Base-by-base conservation (phyloP, 2,113 vertebrate species). In the Polyodon spathula region DNA sequence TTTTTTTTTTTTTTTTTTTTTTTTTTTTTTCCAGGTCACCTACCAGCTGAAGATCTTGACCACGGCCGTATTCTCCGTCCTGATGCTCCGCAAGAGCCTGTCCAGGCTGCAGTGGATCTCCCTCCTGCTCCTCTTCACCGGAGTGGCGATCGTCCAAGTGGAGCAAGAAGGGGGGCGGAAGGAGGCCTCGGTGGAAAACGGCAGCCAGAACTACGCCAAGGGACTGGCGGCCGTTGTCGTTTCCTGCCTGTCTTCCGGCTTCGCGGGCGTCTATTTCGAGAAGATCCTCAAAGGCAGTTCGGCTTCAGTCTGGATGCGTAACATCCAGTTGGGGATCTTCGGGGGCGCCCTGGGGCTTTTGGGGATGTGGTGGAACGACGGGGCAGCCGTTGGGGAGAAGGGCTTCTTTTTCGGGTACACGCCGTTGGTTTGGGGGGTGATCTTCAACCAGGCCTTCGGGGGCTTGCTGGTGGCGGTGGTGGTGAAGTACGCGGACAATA, bases 21-120 rank as follows among this genome's bases (percentile, higher is more conserved):
- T 62, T 37, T 54, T 4, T 56, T 6, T 42, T 17, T 51, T 57
- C 37, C 71, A 87, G 85, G 92, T 96, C 67, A 95, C 90, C 0
- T 95, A 96, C 76, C 93, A 95, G 81, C 77, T 96, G 79, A 96
- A 96, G 86, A 94, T 95, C 80, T 80, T 95, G 56, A 95, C 93
- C 68, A 93, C 93, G 0, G 92, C 92, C 0, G 75, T 96, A 40
- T 96, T 96, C 84, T 93, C 91, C 0, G 92, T 95, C 27, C 56
- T 92, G 64, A 92, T 96, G 84, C 76, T 96, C 64, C 83, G 80
- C 58, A 93, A 90, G 70, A 84, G 85, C 63, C 82, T 96, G 61
- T 87, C 88, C 14, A 81, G 83, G 15, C 73, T 92, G 3, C 93
- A 96, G 85, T 96, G 93, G 92, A 53, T 87, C 1, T 93, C 92